These are phyloP conservation scores for Bradysia coprophila DNA, from an alignment of 1,140 invertebrate species.

Conservation along the genomic window DNA sequence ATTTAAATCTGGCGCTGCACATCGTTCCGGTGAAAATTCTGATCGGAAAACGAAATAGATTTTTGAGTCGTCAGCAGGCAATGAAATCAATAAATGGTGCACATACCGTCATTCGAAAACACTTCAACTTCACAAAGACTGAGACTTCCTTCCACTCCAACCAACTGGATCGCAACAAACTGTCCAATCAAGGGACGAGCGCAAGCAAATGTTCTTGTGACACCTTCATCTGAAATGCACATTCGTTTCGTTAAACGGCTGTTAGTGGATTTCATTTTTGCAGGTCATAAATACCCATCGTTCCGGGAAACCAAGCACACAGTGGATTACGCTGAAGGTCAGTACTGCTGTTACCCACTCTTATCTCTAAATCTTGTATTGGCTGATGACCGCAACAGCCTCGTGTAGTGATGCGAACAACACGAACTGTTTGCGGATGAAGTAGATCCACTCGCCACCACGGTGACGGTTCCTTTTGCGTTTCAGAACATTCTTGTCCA, in stretches of 20 bases:
- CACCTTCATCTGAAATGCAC: constrained; percentile 73
- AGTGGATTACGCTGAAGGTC: constrained; percentile 73
- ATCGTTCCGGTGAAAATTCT: constrained; percentile 69
- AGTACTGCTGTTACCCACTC: constrained; percentile 74
- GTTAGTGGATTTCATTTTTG: too few relatives aligned
- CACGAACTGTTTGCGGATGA: constrained; percentile 60
- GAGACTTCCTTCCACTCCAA: constrained; percentile 74
- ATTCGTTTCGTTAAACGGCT: too few relatives aligned
- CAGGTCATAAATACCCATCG: constrained; percentile 48
- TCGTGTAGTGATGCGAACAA: constrained; percentile 68
- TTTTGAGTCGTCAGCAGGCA: neutral
- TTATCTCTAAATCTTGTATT: constrained; percentile 77
- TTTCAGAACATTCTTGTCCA: constrained; percentile 72
- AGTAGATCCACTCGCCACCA: constrained; percentile 85
- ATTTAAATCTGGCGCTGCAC: constrained; percentile 42
- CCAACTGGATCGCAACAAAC: constrained; percentile 73
- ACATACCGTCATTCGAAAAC: constrained; percentile 68
- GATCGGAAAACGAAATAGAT: constrained; percentile 12
- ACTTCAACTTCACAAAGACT: constrained; percentile 83
- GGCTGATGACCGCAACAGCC: constrained; percentile 77
- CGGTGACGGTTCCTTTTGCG: constrained; percentile 67
- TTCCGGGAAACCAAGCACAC: constrained; percentile 84
- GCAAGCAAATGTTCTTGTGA: constrained; percentile 78
- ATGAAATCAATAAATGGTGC: neutral
- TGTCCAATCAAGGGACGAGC: constrained; percentile 66